Conservation (phyloP, 2,797 vertebrate genomes). For the Enteromius afrohamiltoni region DNA sequence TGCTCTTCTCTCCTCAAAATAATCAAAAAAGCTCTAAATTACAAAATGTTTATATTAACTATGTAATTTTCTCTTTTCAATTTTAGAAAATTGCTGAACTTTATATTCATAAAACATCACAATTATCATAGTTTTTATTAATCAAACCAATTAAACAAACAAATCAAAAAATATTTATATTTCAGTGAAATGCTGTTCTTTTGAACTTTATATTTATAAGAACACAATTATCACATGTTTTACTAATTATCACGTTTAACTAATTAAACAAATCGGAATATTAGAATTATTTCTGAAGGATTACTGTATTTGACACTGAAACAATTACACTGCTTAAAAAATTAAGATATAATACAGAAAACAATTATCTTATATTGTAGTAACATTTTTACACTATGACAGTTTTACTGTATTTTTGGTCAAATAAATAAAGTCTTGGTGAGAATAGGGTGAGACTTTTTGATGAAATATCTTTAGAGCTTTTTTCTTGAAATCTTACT, state of each 20-base stretch:
- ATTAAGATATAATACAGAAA: not conserved
- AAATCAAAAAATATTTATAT: not conserved
- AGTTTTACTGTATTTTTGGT: not conserved
- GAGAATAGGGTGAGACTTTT: not conserved
- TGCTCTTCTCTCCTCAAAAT: not conserved
- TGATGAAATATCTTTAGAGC: not conserved
- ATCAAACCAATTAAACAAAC: not conserved
- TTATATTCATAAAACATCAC: too few relatives aligned
- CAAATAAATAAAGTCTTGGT: not conserved
- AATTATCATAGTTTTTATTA: not conserved
- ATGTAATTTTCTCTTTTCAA: not conserved
- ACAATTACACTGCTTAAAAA: not conserved
- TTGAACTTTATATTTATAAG: not conserved
- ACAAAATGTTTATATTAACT: not conserved
- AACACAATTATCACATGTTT: not conserved
- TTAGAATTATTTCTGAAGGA: not conserved
- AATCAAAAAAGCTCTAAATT: not conserved
- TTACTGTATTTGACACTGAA: not conserved
- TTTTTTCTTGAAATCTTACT: not conserved
- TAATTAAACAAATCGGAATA: not conserved
- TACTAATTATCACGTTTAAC: too few relatives aligned
- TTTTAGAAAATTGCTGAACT: not conserved
- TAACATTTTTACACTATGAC: not conserved
- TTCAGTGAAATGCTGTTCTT: not conserved
- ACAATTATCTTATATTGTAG: not conserved